Conservation (phyloP, 2,888 invertebrate genomes). For the Hybos culiciformis region DNA sequence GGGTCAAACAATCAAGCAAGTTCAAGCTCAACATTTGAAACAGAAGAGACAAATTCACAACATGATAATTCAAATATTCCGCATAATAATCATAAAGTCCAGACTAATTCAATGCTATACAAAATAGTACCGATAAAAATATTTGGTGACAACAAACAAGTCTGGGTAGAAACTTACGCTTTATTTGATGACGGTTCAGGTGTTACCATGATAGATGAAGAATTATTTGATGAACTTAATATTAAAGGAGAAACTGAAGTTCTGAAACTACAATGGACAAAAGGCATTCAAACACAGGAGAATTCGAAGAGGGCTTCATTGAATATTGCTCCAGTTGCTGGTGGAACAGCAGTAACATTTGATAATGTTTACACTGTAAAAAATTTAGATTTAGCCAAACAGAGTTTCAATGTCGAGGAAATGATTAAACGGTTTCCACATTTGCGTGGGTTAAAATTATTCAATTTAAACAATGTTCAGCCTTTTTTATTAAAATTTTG, state of each 20-base stretch:
- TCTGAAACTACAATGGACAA: slow-evolving; percentile 5
- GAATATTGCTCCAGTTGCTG: background rate
- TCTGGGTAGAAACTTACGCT: background rate
- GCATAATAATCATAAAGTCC: background rate
- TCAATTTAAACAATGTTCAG: background rate
- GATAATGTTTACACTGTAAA: slow-evolving; percentile 3
- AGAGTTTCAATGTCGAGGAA: background rate
- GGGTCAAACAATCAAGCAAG: background rate
- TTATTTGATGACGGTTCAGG: slow-evolving; percentile 8
- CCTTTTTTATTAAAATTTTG: slow-evolving; percentile 4
- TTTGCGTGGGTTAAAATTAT: background rate
- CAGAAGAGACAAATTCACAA: background rate
- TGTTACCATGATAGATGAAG: slow-evolving; percentile 6
- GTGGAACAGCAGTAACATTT: slow-evolving; percentile 1
- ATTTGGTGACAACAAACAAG: background rate
- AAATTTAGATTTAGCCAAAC: background rate
- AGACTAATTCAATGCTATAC: slow-evolving; percentile 3
- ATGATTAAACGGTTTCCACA: background rate
- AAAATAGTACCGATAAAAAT: slow-evolving; percentile 10
- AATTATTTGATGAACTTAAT: slow-evolving; percentile 6
- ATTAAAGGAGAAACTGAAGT: slow-evolving; percentile 4
- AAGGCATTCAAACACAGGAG: background rate
- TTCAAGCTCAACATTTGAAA: background rate
- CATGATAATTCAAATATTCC: background rate
- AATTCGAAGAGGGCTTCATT: slow-evolving; percentile 1